Percentiles rank a stretch among this genome's conserved stretches.
phyloP scores from a whole-genome alignment of 2,797 vertebrate genomes.

The Onychomys leucogaster region DNA sequence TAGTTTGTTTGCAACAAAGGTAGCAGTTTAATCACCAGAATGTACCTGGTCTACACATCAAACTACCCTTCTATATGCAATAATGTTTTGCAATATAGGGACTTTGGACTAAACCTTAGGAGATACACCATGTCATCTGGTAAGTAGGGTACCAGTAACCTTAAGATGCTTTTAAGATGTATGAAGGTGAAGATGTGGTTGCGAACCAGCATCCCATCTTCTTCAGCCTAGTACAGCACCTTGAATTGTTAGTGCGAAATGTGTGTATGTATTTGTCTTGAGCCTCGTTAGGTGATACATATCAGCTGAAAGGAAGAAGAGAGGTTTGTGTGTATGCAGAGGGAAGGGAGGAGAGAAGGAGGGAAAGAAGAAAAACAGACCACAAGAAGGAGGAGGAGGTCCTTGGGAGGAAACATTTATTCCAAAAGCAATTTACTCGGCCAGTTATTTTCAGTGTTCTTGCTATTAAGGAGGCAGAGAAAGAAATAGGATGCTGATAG shows the following conservation, averaged over 20 bases:
- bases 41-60: not conserved
- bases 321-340: not conserved
- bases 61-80: not conserved
- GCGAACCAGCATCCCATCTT: not conserved
- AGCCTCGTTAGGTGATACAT: not conserved
- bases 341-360: not conserved
- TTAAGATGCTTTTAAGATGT: not conserved
- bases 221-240: not conserved
- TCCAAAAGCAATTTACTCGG: conserved; percentile 47
- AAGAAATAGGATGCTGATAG: conserved; percentile 21
- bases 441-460: conserved; percentile 50
- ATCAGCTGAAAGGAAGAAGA: not conserved
- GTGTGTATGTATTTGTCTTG: not conserved
- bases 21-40: not conserved
- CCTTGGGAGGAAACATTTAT: conserved; percentile 38
- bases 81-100: not conserved
- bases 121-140: not conserved
- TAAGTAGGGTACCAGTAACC: not conserved
- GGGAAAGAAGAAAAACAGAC: not conserved
- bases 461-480: conserved; percentile 45
- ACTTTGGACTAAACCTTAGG: not conserved
- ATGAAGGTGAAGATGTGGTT: not conserved
- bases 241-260: not conserved
- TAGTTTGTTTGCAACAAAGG: not conserved
- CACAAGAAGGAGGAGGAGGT: not conserved